phyloP scores from a whole-genome alignment of 2,113 vertebrate genomes.

The Glaucomys volans region DNA sequence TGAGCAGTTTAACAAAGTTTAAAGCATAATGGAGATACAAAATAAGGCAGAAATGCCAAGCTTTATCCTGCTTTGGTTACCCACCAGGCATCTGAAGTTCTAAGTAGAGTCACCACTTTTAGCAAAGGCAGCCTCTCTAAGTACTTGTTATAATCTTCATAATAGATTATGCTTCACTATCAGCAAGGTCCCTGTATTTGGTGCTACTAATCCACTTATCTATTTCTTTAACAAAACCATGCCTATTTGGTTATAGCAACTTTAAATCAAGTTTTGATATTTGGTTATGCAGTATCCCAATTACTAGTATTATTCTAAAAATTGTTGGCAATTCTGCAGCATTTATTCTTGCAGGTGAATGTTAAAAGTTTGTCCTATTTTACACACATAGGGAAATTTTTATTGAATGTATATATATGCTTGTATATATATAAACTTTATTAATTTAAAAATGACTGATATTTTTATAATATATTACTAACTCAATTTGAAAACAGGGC shows the following conservation, averaged over 20 bases:
- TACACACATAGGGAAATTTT: neutral
- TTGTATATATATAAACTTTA: neutral
- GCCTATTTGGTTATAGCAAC: neutral
- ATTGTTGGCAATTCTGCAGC: neutral
- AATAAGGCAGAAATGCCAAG: neutral
- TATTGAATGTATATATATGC: neutral
- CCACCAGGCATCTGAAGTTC: no score
- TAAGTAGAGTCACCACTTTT: no score
- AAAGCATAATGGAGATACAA: neutral
- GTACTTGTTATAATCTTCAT: neutral
- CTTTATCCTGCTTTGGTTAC: no score
- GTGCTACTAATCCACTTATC: neutral
- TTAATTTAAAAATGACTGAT: conserved; percentile 1
- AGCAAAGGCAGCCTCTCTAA: no score
- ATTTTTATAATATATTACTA: neutral
- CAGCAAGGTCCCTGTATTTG: neutral
- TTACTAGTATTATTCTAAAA: neutral
- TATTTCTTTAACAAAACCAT: neutral
- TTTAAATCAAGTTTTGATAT: neutral
- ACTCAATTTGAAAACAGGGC: neutral
- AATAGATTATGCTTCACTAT: neutral
- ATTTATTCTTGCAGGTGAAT: neutral
- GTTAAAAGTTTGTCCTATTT: neutral
- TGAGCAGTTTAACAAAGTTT: no score
- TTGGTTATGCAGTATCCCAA: neutral